phyloP scores from a whole-genome alignment of 2,888 invertebrate species.

The Malthinus seriepunctatus region DNA sequence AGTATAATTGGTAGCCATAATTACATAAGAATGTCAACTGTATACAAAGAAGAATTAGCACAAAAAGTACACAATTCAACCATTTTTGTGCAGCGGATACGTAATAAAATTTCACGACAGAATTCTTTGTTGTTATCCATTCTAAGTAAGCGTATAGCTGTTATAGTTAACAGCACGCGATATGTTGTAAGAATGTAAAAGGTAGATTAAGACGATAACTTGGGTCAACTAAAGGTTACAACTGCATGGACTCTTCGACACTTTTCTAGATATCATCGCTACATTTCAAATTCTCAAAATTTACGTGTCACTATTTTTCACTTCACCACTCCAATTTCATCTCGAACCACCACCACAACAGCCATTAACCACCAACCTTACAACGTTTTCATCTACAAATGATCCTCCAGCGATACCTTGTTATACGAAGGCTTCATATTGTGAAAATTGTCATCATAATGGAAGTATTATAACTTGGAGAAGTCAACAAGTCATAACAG shows the following conservation, averaged over 20 bases:
- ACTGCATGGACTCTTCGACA: constrained; percentile 30
- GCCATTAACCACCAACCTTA: too few species aligned
- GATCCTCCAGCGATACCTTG: too few species aligned
- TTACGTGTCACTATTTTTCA: constrained; percentile 5
- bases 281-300: constrained; percentile 26
- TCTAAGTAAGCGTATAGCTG: constrained; percentile 38
- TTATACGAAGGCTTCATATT: too few species aligned
- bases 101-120: constrained; percentile 41
- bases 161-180: constrained; percentile 35
- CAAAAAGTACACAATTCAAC: constrained; percentile 36
- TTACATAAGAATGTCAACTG: constrained; percentile 38
- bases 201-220: constrained; percentile 27
- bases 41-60: constrained; percentile 34
- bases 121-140: constrained; percentile 39
- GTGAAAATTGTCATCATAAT: too few species aligned
- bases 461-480: too few species aligned
- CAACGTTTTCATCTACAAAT: too few species aligned
- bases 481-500: too few species aligned
- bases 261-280: constrained; percentile 24
- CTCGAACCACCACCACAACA: too few species aligned
- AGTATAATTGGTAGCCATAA: constrained; percentile 37
- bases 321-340: neutral
- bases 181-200: constrained; percentile 37
- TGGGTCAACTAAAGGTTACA: constrained; percentile 27
- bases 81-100: constrained; percentile 38